Evolutionary conservation across 30 jellyfish, hydroid and myxozoan species (phyloP), one percentile per base, ranked within the genome.

Genomic region (Pseudorhiza aurosa): DNA sequence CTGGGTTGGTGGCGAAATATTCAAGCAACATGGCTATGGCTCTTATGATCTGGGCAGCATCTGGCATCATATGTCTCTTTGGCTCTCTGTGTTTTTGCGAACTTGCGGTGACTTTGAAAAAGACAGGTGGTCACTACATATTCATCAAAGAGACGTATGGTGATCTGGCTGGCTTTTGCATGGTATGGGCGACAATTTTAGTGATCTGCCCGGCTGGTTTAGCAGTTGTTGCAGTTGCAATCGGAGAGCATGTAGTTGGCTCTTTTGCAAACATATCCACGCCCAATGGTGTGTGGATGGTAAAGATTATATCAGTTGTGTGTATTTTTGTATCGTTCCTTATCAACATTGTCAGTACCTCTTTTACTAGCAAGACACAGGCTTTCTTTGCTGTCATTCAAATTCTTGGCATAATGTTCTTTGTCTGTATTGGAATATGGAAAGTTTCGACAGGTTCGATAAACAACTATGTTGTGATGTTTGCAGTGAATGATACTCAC

Each of bases 31-130:
- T 67, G 76, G 91, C 68, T 27, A 63, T 63, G 67, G 83, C 76
- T 5, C 70, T 80, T 22, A 21, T 64, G 1, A 58, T 50, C 4
- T 81, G 93, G 85, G 70, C 58, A 18, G 53, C 30, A 11, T 35
- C 85, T 37, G 79, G 76, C 7, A 49, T 65, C 1, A 28, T 35
- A 8, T 35, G 79, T 47, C 12, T 65, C 10, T 57, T 81, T 56
- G 85, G 93, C 15, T 85, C 93, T 7, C 25, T 81, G 25, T 81
- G 91, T 37, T 46, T 45, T 27, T 80, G 91, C 49, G 91, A 80
- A 46, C 21, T 80, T 11, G 80, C 91, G 4, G n/a, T 30, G 2
- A 36, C 50, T 58, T 14, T 37, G 51, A n/a, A 39, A 19, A 80
- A 64, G 29, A 55, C 91, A 21, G 91, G 91, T 33, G 91, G 91